Evolutionary conservation across 2,113 vertebrate genomes (phyloP).

Genomic region (Octodon degus): DNA sequence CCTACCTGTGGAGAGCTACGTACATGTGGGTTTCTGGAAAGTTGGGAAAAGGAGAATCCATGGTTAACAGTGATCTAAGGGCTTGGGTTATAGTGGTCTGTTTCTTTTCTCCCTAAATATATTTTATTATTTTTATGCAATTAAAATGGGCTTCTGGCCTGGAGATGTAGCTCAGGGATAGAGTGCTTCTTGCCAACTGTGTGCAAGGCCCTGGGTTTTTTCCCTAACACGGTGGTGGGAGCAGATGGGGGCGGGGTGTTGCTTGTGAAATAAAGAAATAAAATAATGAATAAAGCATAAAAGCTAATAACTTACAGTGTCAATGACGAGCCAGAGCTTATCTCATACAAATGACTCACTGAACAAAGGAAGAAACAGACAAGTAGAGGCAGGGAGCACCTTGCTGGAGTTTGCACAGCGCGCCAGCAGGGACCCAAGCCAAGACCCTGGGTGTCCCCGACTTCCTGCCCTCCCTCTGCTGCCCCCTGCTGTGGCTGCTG

Average conservation of each 20-base stretch:
- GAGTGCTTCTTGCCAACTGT: not conserved
- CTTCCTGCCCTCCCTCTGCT: not conserved
- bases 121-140: slow-evolving; percentile 39
- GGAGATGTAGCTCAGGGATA: not conserved
- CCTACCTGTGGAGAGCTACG: not conserved
- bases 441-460: slow-evolving; percentile 63
- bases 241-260: not conserved
- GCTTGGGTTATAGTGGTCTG: not conserved
- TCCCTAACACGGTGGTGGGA: not conserved
- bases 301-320: not conserved
- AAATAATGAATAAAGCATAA: slow-evolving; percentile 38
- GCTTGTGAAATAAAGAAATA: not conserved
- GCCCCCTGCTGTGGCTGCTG: not conserved
- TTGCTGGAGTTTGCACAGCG: not conserved
- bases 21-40: not conserved
- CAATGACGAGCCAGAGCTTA: not conserved
- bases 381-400: not conserved
- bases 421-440: not conserved
- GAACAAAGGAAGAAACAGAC: slow-evolving; percentile 1
- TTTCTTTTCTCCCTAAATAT: slow-evolving; percentile 23
- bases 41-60: not conserved
- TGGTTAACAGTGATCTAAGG: not conserved
- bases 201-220: not conserved
- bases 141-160: not conserved
- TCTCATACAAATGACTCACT: slow-evolving; percentile 61